phyloP scores from a whole-genome alignment of 2,888 invertebrate genomes.

The Yponomeuta sedellus region DNA sequence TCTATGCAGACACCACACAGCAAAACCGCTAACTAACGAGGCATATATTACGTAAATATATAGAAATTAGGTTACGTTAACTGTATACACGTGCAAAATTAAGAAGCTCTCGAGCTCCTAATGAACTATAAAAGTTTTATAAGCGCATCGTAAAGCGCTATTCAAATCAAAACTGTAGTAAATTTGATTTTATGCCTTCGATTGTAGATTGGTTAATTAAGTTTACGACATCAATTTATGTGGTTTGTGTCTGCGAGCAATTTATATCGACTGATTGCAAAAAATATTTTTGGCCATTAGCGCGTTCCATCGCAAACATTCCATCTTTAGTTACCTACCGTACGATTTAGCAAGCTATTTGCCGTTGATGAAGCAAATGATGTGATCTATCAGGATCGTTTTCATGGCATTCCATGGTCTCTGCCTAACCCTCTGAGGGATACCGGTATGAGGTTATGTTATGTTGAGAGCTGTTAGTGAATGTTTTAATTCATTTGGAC shows the following conservation, averaged over 20 bases:
- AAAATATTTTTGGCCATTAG: not conserved
- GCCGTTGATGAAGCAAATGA: too few relatives aligned
- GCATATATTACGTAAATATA: too few relatives aligned
- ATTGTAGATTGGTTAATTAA: slow-evolving; percentile 14
- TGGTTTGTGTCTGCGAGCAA: not conserved
- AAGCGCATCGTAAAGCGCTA: slow-evolving; percentile 5
- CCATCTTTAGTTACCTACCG: too few relatives aligned
- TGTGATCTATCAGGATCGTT: too few relatives aligned
- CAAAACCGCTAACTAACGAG: too few relatives aligned
- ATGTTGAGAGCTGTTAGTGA: too few relatives aligned
- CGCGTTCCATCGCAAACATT: not conserved
- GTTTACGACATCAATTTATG: slow-evolving; percentile 1
- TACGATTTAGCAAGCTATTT: too few relatives aligned
- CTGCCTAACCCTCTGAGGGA: too few relatives aligned
- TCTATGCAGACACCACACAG: too few relatives aligned
- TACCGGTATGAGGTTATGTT: too few relatives aligned
- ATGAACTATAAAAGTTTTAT: slow-evolving; percentile 9
- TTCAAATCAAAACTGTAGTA: slow-evolving; percentile 6
- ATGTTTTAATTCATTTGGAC: too few relatives aligned
- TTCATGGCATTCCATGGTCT: too few relatives aligned
- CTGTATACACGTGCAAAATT: not conserved
- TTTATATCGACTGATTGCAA: not conserved
- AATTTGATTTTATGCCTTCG: slow-evolving; percentile 11
- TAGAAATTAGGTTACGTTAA: not conserved
- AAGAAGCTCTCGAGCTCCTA: not conserved